A percentile compares a stretch with the other conserved stretches of the same genome.
phyloP scores from a whole-genome alignment of 2,888 invertebrate species.

The Nemapogon koenigi region DNA sequence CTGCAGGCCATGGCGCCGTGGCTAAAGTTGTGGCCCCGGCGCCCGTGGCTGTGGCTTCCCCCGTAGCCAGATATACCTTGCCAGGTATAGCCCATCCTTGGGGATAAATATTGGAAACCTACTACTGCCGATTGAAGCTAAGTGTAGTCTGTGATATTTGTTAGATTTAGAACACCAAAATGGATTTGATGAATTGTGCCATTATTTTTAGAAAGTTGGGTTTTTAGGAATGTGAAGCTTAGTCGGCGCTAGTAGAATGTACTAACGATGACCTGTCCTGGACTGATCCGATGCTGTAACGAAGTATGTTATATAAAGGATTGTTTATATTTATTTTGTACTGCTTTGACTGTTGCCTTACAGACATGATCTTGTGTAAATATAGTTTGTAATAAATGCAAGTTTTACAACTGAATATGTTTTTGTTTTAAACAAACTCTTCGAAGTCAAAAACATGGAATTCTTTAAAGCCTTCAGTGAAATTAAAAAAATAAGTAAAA shows the following conservation, averaged over 20 bases:
- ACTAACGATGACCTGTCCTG: slow-evolving; percentile 4
- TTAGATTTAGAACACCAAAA: background rate
- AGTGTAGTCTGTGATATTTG: slow-evolving; percentile 3
- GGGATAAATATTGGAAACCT: slow-evolving; percentile 27
- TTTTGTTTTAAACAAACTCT: too few relatives aligned
- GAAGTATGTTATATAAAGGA: slow-evolving; percentile 11
- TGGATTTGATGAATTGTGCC: background rate
- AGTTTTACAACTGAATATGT: slow-evolving; percentile 33
- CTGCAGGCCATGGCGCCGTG: slow-evolving; percentile 30
- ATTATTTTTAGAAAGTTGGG: background rate
- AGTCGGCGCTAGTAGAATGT: background rate
- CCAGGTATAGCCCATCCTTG: slow-evolving; percentile 42
- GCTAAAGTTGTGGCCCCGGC: slow-evolving; percentile 37
- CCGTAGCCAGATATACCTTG: slow-evolving; percentile 28
- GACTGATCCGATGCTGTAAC: too few relatives aligned
- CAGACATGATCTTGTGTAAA: slow-evolving; percentile 62
- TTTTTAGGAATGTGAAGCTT: background rate
- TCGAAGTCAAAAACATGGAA: too few relatives aligned
- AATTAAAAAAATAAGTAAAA: too few relatives aligned
- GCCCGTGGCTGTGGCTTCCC: slow-evolving; percentile 38
- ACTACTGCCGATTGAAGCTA: slow-evolving; percentile 4
- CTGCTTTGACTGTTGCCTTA: slow-evolving; percentile 58
- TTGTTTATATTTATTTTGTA: slow-evolving; percentile 37
- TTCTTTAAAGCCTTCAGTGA: too few relatives aligned
- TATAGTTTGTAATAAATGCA: slow-evolving; percentile 52